Conservation (phyloP, 2,113 vertebrate species). For the Rallus limicola region DNA sequence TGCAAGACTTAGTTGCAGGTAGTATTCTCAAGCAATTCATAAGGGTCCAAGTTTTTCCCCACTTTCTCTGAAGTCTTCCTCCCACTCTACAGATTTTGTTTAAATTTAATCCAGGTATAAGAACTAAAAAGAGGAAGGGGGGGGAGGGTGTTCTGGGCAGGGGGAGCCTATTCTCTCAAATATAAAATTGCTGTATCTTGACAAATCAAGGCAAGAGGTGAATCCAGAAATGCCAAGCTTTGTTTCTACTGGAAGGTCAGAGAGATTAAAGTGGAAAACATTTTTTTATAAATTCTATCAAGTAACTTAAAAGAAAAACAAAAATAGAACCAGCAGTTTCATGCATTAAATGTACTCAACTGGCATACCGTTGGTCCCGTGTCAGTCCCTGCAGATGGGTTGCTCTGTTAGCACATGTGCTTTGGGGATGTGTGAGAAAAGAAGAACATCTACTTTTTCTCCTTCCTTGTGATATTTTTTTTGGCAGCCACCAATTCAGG, state of each 20-base stretch:
- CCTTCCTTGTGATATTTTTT: not conserved
- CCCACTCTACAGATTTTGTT: not conserved
- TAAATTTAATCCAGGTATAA: not conserved
- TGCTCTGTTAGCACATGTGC: not conserved
- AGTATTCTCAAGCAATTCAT: not conserved
- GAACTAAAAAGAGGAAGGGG: no score
- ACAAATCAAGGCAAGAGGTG: not conserved
- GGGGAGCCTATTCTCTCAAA: not conserved
- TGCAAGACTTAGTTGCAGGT: not conserved
- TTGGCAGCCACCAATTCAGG: not conserved
- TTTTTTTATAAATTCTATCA: constrained; percentile 18
- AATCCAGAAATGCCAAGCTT: not conserved
- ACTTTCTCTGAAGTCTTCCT: not conserved
- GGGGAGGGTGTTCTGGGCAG: no score
- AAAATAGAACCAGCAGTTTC: not conserved
- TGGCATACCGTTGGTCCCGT: not conserved
- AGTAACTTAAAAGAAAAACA: not conserved
- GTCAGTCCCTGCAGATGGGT: not conserved
- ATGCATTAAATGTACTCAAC: not conserved
- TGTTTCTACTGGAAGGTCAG: not conserved
- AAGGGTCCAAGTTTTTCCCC: not conserved
- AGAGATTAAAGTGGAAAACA: constrained; percentile 20
- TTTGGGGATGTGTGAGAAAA: not conserved
- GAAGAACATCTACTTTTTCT: not conserved
- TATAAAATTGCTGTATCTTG: not conserved